These are phyloP conservation scores for Melanotaenia pygmaea DNA, from an alignment of 2,797 vertebrate genomes.

Conservation along the genomic window DNA sequence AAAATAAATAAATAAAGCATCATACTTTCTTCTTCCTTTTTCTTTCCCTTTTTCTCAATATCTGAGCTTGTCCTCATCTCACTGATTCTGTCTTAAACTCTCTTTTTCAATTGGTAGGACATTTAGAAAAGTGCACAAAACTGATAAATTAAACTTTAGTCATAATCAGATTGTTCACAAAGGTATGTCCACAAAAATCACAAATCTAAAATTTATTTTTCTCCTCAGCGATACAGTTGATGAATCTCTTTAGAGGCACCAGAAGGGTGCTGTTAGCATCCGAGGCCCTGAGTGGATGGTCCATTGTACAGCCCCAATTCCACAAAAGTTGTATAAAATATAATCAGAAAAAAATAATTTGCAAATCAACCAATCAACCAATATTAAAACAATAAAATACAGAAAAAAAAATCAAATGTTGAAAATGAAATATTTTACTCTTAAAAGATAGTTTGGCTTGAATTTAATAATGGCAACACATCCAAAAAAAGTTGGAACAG, in stretches of 20 bases:
- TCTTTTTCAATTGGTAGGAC: slow-evolving; percentile 40
- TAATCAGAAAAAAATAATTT: neutral
- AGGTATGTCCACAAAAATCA: neutral
- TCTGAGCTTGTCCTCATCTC: slow-evolving; percentile 28
- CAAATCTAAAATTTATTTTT: neutral
- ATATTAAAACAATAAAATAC: neutral
- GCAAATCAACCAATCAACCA: neutral
- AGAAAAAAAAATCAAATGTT: neutral
- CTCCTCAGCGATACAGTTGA: too few relatives aligned
- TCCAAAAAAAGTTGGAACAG: too few relatives aligned
- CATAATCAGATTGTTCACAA: slow-evolving; percentile 10
- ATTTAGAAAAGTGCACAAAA: slow-evolving; percentile 39
- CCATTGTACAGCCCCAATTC: too few relatives aligned
- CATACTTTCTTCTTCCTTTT: slow-evolving; percentile 45
- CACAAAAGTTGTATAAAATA: neutral
- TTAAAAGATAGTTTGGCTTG: too few relatives aligned
- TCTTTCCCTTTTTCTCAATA: slow-evolving; percentile 36
- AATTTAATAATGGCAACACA: too few relatives aligned
- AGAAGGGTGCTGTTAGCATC: too few relatives aligned
- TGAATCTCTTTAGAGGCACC: too few relatives aligned
- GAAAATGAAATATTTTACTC: neutral
- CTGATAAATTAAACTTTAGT: slow-evolving; percentile 39
- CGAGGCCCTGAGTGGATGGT: too few relatives aligned
- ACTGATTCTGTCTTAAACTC: slow-evolving; percentile 25
- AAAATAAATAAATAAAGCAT: slow-evolving; percentile 33